Conservation (phyloP, 2,888 invertebrate genomes). For the Tridacna crocea region DNA sequence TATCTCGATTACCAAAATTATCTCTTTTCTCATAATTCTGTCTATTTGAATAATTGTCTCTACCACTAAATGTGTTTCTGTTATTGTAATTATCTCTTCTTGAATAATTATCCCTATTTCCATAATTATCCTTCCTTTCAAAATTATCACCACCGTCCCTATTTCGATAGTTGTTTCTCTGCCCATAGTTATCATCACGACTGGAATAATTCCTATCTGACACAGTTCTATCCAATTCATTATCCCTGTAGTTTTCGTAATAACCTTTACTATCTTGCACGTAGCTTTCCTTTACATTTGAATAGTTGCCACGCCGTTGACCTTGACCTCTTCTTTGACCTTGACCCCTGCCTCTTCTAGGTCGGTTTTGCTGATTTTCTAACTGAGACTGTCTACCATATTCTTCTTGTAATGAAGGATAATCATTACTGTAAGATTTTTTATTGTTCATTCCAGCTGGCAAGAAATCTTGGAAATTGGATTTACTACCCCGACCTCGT, state of each 20-base stretch:
- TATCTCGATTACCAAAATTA: constrained; percentile 20
- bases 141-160: constrained; percentile 28
- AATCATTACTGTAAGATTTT: constrained; percentile 2
- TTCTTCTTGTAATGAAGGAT: constrained; percentile 12
- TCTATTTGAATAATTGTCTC: constrained; percentile 30
- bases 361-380: constrained; percentile 16
- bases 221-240: constrained; percentile 18
- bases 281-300: constrained; percentile 42
- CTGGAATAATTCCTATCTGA: background rate
- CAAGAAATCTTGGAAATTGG: constrained; percentile 3
- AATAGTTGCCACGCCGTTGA: constrained; percentile 37
- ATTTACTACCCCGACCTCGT: background rate
- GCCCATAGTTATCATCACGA: constrained; percentile 1
- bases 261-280: constrained; percentile 40
- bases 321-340: constrained; percentile 34
- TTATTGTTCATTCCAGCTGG: background rate
- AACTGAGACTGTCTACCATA: constrained; percentile 19
- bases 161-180: background rate
- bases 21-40: constrained; percentile 36
- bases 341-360: constrained; percentile 19
- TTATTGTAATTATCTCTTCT: constrained; percentile 35
- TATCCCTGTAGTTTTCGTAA: constrained; percentile 15
- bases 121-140: constrained; percentile 2
- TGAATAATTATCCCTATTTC: constrained; percentile 27
- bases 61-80: constrained; percentile 26